Evolutionary conservation across 2,113 vertebrate genomes (phyloP), one percentile per base, ranked within the genome.

Genomic region (Lagopus leucura): DNA sequence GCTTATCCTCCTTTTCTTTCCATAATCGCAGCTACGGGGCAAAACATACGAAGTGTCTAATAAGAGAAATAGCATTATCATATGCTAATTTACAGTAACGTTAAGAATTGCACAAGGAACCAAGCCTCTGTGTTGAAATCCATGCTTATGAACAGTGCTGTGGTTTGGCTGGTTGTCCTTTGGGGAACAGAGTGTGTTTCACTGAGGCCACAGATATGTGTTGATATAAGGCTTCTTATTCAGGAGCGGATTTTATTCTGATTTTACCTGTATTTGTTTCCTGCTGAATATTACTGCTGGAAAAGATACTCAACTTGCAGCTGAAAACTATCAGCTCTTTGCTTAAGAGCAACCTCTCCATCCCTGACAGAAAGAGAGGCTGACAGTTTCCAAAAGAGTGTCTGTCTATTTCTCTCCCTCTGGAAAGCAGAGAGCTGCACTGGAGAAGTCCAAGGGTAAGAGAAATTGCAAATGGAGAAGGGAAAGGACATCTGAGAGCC

Each of bases 41-140:
- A 95, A 93, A 96, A 94, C 71, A 92, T 22, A 87, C 45, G 48
- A 81, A 88, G 36, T n/a, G 22, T 80, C 84, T 95, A 91, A 74
- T 86, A 93, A 74, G 55, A 88, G 75, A 93, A 93, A 88, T 34
- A 88, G 32, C 34, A 89, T 92, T 92, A 88, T 90, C 64, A 47
- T 93, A 91, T 92, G 82, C 60, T 93, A 93, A 89, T 95, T 92
- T 91, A 89, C 27, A 74, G 42, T 86, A 81, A 86, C 1, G 4
- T 89, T 74, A 78, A 89, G 82, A 91, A 77, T 25, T 95, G 50
- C 67, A 74, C 38, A 40, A 82, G 34, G 22, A 88, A 74, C 34
- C 34, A 89, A 83, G 38, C 11, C 25, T 75, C 50, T 1, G 4
- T 13, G 8, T 55, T 89, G 47, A 92, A 94, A 93, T 85, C 67